Evolutionary conservation across 2,113 vertebrate species (phyloP).

Genomic region (Corvus hawaiiensis): DNA sequence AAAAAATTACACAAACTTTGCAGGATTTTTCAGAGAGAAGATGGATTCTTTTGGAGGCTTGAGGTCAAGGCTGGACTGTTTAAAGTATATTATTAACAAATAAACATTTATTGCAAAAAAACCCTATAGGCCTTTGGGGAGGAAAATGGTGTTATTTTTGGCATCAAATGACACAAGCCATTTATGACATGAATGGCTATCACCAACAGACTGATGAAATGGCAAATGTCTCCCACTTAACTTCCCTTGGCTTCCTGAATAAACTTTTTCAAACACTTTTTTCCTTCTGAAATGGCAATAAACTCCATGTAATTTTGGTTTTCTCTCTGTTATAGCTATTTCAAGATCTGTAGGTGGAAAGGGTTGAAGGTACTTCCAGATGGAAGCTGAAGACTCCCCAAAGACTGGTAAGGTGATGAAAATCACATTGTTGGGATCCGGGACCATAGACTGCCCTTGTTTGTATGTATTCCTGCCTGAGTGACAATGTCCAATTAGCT

Average conservation of each 20-base stretch:
- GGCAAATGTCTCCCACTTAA: slow-evolving; percentile 73
- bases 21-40: slow-evolving; percentile 77
- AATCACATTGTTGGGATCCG: slow-evolving; percentile 63
- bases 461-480: slow-evolving; percentile 70
- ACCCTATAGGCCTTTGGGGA: slow-evolving; percentile 76
- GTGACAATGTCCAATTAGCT: slow-evolving; percentile 66
- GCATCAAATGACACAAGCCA: slow-evolving; percentile 81
- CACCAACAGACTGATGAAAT: slow-evolving; percentile 72
- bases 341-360: slow-evolving; percentile 49
- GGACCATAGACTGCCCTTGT: slow-evolving; percentile 49
- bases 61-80: slow-evolving; percentile 79
- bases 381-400: slow-evolving; percentile 50
- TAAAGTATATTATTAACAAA: slow-evolving; percentile 83
- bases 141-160: slow-evolving; percentile 78
- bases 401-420: slow-evolving; percentile 64
- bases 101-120: slow-evolving; percentile 81
- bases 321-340: slow-evolving; percentile 66
- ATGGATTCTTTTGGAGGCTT: slow-evolving; percentile 77
- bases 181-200: slow-evolving; percentile 78
- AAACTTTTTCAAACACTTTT: slow-evolving; percentile 70
- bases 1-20: slow-evolving; percentile 79
- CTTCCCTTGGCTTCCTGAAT: slow-evolving; percentile 74
- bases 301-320: slow-evolving; percentile 69
- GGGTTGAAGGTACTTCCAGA: slow-evolving; percentile 52
- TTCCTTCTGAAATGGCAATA: slow-evolving; percentile 63